These are phyloP conservation scores for Leptestheria dahalacensis DNA, from an alignment of 1,140 invertebrate species.

Conservation along the genomic window DNA sequence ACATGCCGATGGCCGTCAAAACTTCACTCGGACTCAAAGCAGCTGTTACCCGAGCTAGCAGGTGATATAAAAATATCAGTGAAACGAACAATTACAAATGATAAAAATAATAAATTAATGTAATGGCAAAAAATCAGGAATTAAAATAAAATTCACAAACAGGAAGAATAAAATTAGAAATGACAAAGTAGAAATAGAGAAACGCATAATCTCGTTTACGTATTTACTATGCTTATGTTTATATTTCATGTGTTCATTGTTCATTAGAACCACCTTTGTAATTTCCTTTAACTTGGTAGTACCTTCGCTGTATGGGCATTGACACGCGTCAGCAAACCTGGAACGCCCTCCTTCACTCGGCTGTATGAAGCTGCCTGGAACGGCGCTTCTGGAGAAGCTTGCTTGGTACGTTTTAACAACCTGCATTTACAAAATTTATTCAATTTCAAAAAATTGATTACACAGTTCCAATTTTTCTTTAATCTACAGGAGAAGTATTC, in stretches of 20 bases:
- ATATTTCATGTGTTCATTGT: no score
- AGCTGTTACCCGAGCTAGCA: slow-evolving; percentile 3
- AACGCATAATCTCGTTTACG: no score
- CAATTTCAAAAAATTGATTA: no score
- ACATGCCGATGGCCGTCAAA: background rate
- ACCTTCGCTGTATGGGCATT: slow-evolving; percentile 4
- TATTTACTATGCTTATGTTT: no score
- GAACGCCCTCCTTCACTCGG: background rate
- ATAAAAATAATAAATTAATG: no score
- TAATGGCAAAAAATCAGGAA: no score
- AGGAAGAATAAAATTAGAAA: no score
- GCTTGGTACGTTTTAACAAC: slow-evolving; percentile 1
- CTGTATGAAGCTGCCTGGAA: slow-evolving; percentile 1
- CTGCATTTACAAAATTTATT: no score
- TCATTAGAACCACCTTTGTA: no score
- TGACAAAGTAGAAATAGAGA: no score
- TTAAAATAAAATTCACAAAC: no score
- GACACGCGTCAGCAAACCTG: background rate
- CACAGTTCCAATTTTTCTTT: background rate
- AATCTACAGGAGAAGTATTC: background rate
- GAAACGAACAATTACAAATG: no score
- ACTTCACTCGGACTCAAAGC: slow-evolving; percentile 4
- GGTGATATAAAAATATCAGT: background rate
- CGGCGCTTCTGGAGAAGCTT: background rate
- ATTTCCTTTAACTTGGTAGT: background rate